phyloP scores from a whole-genome alignment of 1,140 invertebrate genomes.

The Drosophila nasuta region DNA sequence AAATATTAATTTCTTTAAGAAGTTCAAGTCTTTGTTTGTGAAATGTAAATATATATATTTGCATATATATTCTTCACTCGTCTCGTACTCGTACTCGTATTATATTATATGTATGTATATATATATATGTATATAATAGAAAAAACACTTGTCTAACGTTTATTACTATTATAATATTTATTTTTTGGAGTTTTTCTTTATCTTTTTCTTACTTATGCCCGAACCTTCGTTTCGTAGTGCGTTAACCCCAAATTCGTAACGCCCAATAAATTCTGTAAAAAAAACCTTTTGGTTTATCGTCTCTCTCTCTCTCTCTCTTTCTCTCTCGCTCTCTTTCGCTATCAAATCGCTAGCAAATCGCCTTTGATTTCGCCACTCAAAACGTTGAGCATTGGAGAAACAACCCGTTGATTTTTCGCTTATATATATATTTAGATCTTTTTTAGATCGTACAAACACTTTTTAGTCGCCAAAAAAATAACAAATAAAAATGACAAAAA shows the following conservation, averaged over 20 bases:
- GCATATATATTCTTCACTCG: slow-evolving; percentile 8
- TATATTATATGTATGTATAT: slow-evolving; percentile 24
- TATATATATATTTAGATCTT: neutral
- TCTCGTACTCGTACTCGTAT: slow-evolving; percentile 21
- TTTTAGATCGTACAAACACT: slow-evolving; percentile 20
- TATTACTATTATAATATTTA: slow-evolving; percentile 2
- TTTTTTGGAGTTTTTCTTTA: neutral
- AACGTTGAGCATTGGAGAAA: slow-evolving; percentile 29
- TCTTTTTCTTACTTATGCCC: slow-evolving; percentile 19
- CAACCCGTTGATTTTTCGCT: slow-evolving; percentile 17
- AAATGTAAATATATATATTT: slow-evolving; percentile 67
- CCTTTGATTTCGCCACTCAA: slow-evolving; percentile 11
- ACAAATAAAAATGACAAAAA: slow-evolving; percentile 35
- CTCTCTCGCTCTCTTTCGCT: neutral
- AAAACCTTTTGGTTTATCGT: slow-evolving; percentile 63
- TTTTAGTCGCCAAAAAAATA: neutral
- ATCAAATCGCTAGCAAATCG: slow-evolving; percentile 7
- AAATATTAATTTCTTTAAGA: slow-evolving; percentile 75
- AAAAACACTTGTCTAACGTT: slow-evolving; percentile 37
- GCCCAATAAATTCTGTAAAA: slow-evolving; percentile 70
- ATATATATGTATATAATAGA: slow-evolving; percentile 18
- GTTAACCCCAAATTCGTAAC: neutral
- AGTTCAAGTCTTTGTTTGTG: slow-evolving; percentile 68
- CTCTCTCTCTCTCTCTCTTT: neutral
- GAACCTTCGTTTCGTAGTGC: slow-evolving; percentile 20